These are phyloP conservation scores for Phainopepla nitens DNA, from an alignment of 2,113 vertebrate species.

Conservation along the genomic window DNA sequence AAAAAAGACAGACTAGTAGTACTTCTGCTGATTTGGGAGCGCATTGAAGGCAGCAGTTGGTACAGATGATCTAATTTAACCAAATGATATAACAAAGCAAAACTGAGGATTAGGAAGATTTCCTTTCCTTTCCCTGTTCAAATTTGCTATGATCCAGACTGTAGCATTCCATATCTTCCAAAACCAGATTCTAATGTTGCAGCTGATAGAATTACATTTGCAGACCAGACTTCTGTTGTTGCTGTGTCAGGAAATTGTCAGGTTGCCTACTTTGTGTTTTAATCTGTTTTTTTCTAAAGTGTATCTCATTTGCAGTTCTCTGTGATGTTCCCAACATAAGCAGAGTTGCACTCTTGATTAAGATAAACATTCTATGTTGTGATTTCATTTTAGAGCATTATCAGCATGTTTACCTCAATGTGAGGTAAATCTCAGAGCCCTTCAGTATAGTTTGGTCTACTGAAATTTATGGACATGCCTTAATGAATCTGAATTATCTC, in stretches of 20 bases:
- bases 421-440: background rate
- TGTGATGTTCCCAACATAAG: background rate
- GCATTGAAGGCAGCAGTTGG: background rate
- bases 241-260: background rate
- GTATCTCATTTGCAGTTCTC: background rate
- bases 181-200: background rate
- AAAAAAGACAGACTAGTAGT: background rate
- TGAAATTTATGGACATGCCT: background rate
- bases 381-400: background rate
- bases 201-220: background rate
- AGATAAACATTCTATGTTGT: background rate
- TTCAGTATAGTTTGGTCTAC: background rate
- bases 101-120: background rate
- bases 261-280: background rate
- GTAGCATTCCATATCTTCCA: background rate
- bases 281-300: background rate
- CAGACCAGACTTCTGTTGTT: background rate
- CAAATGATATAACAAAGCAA: background rate
- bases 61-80: background rate
- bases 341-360: background rate
- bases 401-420: background rate
- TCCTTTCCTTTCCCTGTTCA: background rate
- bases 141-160: background rate
- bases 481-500: background rate
- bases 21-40: background rate